Evolutionary conservation across 2,888 invertebrate species (phyloP), one percentile per base, ranked within the genome.

Genomic region (Drosophila eohydei): DNA sequence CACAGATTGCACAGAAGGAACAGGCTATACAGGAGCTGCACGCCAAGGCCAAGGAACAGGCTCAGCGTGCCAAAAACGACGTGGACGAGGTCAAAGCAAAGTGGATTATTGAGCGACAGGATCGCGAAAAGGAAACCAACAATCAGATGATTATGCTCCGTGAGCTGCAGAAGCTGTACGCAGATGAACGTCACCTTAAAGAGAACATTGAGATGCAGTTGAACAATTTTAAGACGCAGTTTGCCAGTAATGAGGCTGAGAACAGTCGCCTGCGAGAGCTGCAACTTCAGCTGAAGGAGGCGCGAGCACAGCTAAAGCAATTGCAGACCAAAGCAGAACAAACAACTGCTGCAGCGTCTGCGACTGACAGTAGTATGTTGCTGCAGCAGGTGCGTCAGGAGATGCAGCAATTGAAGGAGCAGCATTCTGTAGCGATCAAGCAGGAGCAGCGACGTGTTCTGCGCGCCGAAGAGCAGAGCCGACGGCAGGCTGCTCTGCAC

Each of bases 121-220:
- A 97, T 83, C 94, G 97, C 62, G 97, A 97, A 91, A 96, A 95
- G 83, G 97, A 97, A 91, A 95, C 96, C 69, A 95, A 95, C 62
- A 96, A 97, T 91, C 95, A 97, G 92, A 94, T 95, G 70, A 94
- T 96, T 26, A 96, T 96, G 95, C 94, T 97, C 81, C 95, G 97
- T 80, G 97, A 97, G 91, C 92, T 97, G 9, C 97, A 98, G 89
- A 94, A 95, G 84, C 94, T 97, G 62, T 93, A 97, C 58, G 95
- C 95, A 26, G 95, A 95, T 69, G 97, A 97, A 90, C 94, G 96
- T 32, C 95, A 95, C 76, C 94, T 94, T 0, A 96, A 96, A 89
- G 97, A 97, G 89, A 95, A 95, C 71, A 93, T 96, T 6, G 97
- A 97, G 91, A 93, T 93, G 81, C 95, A 95, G 81, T 74, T 94